Conservation (phyloP, 2,888 invertebrate species). For the Criorhina ranunculi region DNA sequence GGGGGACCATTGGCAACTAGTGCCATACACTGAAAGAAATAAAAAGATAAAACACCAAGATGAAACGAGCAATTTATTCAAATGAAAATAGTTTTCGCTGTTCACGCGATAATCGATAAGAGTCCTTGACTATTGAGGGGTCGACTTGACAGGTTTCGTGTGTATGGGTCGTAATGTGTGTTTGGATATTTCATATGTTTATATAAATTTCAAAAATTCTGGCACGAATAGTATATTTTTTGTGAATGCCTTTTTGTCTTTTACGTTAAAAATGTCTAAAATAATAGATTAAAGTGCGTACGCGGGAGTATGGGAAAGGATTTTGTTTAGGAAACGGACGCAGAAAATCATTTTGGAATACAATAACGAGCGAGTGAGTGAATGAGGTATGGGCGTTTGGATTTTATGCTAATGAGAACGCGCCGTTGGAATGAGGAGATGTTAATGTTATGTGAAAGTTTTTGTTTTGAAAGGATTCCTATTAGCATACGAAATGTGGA, state of each 20-base stretch:
- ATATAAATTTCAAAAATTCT: neutral
- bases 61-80: too few relatives aligned
- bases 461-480: neutral
- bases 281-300: neutral
- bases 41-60: too few relatives aligned
- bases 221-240: neutral
- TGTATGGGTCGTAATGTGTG: neutral
- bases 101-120: neutral
- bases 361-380: neutral
- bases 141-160: neutral
- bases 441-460: slow-evolving; percentile 20
- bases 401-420: slow-evolving; percentile 14
- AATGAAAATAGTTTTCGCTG: neutral
- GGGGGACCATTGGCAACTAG: too few relatives aligned
- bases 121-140: neutral
- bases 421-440: neutral
- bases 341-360: neutral
- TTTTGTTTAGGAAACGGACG: neutral
- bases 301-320: neutral
- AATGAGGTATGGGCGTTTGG: neutral
- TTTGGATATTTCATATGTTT: neutral
- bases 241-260: slow-evolving; percentile 9
- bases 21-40: too few relatives aligned
- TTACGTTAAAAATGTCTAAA: neutral
- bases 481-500: slow-evolving; percentile 4